Conservation (phyloP, 2,113 vertebrate genomes). For the Pampusana beccarii region DNA sequence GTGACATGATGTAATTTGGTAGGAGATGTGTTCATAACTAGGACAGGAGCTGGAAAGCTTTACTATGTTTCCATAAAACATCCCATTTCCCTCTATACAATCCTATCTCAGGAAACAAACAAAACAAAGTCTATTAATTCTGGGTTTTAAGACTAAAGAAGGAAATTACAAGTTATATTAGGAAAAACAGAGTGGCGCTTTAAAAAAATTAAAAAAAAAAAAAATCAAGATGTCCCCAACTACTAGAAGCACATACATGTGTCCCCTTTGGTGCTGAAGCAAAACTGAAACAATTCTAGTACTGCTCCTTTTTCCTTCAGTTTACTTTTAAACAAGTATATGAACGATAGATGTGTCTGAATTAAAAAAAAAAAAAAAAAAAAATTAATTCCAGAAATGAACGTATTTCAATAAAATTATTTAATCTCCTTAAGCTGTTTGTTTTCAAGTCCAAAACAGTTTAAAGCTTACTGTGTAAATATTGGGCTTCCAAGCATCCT, state of each 20-base stretch:
- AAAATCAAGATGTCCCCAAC: background rate
- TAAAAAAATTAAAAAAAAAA: background rate
- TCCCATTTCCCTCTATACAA: constrained; percentile 60
- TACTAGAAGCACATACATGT: background rate
- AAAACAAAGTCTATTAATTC: constrained; percentile 42
- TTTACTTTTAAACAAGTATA: background rate
- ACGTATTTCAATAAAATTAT: background rate
- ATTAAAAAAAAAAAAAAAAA: background rate
- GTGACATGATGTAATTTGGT: background rate
- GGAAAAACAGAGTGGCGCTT: constrained; percentile 11
- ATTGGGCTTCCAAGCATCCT: background rate
- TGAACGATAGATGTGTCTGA: background rate
- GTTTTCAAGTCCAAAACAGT: background rate
- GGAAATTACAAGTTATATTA: constrained; percentile 48
- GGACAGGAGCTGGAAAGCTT: constrained; percentile 35
- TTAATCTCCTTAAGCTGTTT: background rate
- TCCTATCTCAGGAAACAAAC: constrained; percentile 51
- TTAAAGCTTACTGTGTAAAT: background rate
- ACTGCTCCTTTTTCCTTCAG: background rate
- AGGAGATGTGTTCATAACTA: background rate
- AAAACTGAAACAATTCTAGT: background rate
- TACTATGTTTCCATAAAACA: constrained; percentile 36
- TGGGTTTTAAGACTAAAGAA: constrained; percentile 30
- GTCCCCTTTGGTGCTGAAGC: background rate
- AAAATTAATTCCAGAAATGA: background rate